Evolutionary conservation across 2,888 invertebrate genomes (phyloP), one percentile per base, ranked within the genome.

Genomic region (Mesoligia furuncula): DNA sequence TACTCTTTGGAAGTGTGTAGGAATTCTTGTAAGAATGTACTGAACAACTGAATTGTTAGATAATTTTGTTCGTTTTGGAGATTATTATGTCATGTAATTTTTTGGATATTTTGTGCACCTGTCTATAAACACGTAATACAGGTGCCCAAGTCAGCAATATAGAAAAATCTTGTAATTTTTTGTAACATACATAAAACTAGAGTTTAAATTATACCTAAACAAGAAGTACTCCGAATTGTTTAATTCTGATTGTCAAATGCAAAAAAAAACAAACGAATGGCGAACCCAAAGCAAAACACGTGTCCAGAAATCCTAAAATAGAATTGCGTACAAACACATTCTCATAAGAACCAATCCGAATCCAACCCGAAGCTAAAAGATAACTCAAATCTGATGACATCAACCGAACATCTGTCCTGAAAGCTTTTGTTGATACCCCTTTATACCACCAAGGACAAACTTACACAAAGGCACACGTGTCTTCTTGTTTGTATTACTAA

Each of bases 401-500:
- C 75, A 77, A 70, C 65, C 51, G 70, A 87, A 85, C 87, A 87
- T 87, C 83, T 87, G 87, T 77, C 71, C 73, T 71, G 67, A 79
- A 75, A 83, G 66, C 79, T 77, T 81, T 84, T 87, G 82, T 88
- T 79, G 81, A 80, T 87, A 87, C 75, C 84, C 77, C 72, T 81
- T 76, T 74, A 76, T 75, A 82, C 72, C 79, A 80, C 73, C 77
- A 90, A 87, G 87, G 85, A 85, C 84, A 87, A 75, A 80, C 79
- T 80, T 74, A 69, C 83, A 88, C 85, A 87, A 84, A 88, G 84
- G 78, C 85, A 88, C 88, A 88, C 88, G 87, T 88, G 85, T 79
- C 74, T 67, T 81, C 87, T 89, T 91, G 92, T 94, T 94, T 92
- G 91, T 91, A 83, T 89, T 88, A 85, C 89, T 94, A 94, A 95